Percentiles rank a stretch among this genome's conserved stretches.
phyloP scores from a whole-genome alignment of 92 coral and sea anemone genomes.

The Zoanthus sociatus region DNA sequence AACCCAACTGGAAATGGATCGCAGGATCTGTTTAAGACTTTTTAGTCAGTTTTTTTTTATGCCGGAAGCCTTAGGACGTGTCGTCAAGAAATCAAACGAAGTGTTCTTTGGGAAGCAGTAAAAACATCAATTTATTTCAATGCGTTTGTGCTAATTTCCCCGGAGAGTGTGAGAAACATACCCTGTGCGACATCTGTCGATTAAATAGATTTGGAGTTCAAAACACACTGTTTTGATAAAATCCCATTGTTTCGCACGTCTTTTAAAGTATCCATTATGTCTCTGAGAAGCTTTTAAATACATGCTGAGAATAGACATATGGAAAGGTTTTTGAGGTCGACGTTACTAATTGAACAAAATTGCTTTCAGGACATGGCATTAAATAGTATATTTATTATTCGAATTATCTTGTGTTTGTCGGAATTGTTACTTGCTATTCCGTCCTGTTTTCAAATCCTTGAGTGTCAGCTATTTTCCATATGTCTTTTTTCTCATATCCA shows the following conservation, averaged over 20 bases:
- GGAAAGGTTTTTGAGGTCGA: constrained; percentile 47
- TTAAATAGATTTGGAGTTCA: constrained; percentile 82
- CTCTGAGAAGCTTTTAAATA: constrained; percentile 79
- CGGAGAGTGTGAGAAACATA: constrained; percentile 74
- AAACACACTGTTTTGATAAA: constrained; percentile 90
- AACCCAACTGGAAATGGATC: not conserved
- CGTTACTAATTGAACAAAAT: constrained; percentile 75
- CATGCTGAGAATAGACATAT: constrained; percentile 82
- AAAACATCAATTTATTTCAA: constrained; percentile 63
- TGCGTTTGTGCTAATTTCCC: constrained; percentile 73
- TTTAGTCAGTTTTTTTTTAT: not conserved
- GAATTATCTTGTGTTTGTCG: constrained; percentile 60
- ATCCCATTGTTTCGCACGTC: constrained; percentile 76
- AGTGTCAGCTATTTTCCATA: constrained; percentile 54
- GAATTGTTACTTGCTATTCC: constrained; percentile 55
- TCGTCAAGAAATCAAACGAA: constrained; percentile 31
- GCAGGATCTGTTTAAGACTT: not conserved
- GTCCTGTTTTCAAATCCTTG: constrained; percentile 62
- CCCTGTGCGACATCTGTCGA: constrained; percentile 79
- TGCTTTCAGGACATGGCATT: constrained; percentile 63
- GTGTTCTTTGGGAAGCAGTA: constrained; percentile 10
- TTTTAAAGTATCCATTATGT: constrained; percentile 83
- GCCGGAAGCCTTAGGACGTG: constrained; percentile 11
- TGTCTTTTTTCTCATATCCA: constrained; percentile 65
- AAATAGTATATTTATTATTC: constrained; percentile 39